These are phyloP conservation scores for Vulpes lagopus DNA, from an alignment of 2,113 vertebrate species.

Conservation along the genomic window DNA sequence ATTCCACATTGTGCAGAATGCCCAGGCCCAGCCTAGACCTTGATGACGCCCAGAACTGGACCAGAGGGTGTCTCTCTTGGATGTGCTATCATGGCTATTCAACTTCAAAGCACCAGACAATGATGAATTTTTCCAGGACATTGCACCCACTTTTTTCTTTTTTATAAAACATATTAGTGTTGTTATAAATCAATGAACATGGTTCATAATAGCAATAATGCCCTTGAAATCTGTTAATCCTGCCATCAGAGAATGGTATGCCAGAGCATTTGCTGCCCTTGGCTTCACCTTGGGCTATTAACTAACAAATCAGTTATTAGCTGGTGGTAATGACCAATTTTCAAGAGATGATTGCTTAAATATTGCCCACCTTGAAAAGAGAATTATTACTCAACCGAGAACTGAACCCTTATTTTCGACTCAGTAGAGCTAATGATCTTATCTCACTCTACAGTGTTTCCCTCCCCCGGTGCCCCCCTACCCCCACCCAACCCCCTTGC, in stretches of 20 bases:
- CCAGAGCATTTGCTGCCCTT: conserved; percentile 86
- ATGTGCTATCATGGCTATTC: conserved; percentile 65
- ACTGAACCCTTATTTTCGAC: conserved; percentile 88
- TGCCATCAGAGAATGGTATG: conserved; percentile 83
- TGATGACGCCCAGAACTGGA: conserved; percentile 15
- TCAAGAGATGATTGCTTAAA: conserved; percentile 91
- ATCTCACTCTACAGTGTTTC: conserved; percentile 75
- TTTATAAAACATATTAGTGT: conserved; percentile 87
- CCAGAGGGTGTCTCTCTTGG: conserved; percentile 7
- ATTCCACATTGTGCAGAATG: background rate
- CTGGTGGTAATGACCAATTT: conserved; percentile 91
- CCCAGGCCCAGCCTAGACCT: background rate
- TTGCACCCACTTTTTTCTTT: conserved; percentile 79
- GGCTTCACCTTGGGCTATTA: conserved; percentile 91
- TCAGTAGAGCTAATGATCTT: conserved; percentile 89
- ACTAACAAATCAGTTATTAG: conserved; percentile 91
- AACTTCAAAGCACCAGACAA: conserved; percentile 77
- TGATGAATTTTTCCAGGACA: conserved; percentile 87
- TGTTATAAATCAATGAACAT: conserved; percentile 91
- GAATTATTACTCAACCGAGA: conserved; percentile 90
- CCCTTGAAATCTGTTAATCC: conserved; percentile 89
- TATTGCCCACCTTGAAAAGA: conserved; percentile 90
- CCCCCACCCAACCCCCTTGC: background rate
- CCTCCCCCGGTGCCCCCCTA: background rate
- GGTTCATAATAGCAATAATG: conserved; percentile 88